phyloP scores from a whole-genome alignment of 2,888 invertebrate species.

The Frankliniella fusca region DNA sequence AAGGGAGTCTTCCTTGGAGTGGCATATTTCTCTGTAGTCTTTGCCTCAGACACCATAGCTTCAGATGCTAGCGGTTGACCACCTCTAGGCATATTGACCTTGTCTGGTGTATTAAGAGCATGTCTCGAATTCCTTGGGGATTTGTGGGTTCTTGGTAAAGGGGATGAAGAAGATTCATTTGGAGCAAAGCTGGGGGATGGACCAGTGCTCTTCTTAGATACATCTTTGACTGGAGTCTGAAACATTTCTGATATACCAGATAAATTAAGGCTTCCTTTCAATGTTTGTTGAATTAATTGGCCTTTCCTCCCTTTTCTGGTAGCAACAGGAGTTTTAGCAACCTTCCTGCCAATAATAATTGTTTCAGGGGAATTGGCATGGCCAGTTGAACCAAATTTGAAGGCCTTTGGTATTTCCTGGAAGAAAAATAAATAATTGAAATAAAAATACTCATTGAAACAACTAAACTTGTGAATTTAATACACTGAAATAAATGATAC shows the following conservation, averaged over 20 bases:
- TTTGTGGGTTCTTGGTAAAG: too few relatives aligned
- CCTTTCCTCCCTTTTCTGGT: neutral
- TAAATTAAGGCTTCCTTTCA: neutral
- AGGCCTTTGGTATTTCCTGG: neutral
- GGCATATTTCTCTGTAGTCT: neutral
- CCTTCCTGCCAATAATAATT: neutral
- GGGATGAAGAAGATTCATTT: neutral
- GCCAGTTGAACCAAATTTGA: constrained; percentile 11
- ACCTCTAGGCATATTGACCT: neutral
- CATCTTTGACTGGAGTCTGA: neutral
- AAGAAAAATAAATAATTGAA: neutral
- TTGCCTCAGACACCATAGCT: too few relatives aligned
- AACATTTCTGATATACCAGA: neutral
- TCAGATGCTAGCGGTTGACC: too few relatives aligned
- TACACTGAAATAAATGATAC: neutral
- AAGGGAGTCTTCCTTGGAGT: neutral
- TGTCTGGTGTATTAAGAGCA: neutral
- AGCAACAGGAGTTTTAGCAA: neutral
- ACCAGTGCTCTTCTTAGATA: too few relatives aligned
- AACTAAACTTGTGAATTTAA: too few relatives aligned
- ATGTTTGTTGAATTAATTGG: neutral
- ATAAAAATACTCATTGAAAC: neutral
- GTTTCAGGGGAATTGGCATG: neutral
- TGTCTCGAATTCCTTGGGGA: too few relatives aligned
- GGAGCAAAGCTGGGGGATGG: neutral